Conservation (phyloP, 2,797 vertebrate genomes). For the Darevskia mixta region DNA sequence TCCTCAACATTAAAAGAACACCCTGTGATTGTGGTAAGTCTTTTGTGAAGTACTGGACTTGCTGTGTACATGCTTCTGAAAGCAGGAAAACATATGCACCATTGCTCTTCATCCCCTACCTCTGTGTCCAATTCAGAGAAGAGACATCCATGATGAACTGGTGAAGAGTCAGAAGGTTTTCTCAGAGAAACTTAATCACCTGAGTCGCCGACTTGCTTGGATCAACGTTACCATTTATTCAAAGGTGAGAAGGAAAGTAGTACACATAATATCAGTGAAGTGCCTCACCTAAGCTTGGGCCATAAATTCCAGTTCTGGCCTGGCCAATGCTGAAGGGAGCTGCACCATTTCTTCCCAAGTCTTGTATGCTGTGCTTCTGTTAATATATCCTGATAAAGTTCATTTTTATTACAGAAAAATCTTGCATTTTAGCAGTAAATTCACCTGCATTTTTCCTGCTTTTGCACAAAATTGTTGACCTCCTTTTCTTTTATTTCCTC, state of each 20-base stretch:
- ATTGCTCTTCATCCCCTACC: not conserved
- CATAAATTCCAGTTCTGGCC: not conserved
- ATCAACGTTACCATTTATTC: constrained; percentile 98
- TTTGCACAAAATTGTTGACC: not conserved
- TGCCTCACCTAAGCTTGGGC: not conserved
- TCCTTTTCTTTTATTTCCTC: not conserved
- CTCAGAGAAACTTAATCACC: constrained; percentile 95
- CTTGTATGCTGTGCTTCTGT: not conserved
- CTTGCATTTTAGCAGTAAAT: not conserved
- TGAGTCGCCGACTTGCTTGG: constrained; percentile 95
- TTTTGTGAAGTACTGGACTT: not conserved
- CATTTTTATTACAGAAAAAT: not conserved
- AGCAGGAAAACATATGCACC: not conserved
- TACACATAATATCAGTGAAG: not conserved
- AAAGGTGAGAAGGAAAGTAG: constrained; percentile 82
- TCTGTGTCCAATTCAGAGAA: constrained; percentile 81
- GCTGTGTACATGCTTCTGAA: not conserved
- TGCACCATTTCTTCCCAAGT: not conserved
- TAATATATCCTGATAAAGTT: not conserved
- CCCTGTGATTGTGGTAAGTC: not conserved
- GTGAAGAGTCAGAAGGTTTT: constrained; percentile 97
- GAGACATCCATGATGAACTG: constrained; percentile 92
- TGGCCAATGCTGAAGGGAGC: not conserved
- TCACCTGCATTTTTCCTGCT: constrained; percentile 4
- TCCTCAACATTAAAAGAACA: not conserved